Evolutionary conservation across 2,113 vertebrate species (phyloP), one percentile per base, ranked within the genome.

Genomic region (Heterotilapia buettikoferi): DNA sequence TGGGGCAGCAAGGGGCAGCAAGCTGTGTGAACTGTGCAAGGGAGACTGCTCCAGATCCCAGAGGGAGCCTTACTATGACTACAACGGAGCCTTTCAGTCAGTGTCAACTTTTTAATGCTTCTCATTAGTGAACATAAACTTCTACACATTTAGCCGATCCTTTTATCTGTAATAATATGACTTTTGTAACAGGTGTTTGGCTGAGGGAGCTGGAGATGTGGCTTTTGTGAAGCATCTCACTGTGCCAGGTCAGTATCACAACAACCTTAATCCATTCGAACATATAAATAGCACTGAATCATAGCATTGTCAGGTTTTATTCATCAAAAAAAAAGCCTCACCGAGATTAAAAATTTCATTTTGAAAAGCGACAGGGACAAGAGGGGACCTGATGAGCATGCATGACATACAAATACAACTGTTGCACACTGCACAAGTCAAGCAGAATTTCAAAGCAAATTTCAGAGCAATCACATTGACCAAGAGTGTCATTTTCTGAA

Each of bases 141-240:
- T 43, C 11, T 43, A 11, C 31, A 59, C 80, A 57, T 53, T 16
- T 10, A 29, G 18, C 18, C 9, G 0, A 38, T 19, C 8, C 0
- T 38, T 7, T 26, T 63, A n/a, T 66, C 79, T 86, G 18, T n/a
- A 9, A 10, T 14, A 50, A 40, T 7, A 19, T 54, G 14, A 38
- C 9, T 5, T 29, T 79, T 79, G 6, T 83, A 87, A 56, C 84
- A 99, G 98, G 14, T 99, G 98, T 90, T 94, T 99, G 92, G 95
- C 88, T 21, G 96, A 97, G 0, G 96, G 86, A 3, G 88, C 3
- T 9, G 98, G 98, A 87, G 95, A 99, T 0, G 97, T 99, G 63
- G 97, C 97, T 84, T 99, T 99, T 87, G 90, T 98, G 86, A 98
- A 98, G 57, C 97, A 99, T 19, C 85, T 94, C 82, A 97, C 97